These are phyloP conservation scores for Crypturellus undulatus DNA, from an alignment of 2,113 vertebrate genomes.

Conservation along the genomic window DNA sequence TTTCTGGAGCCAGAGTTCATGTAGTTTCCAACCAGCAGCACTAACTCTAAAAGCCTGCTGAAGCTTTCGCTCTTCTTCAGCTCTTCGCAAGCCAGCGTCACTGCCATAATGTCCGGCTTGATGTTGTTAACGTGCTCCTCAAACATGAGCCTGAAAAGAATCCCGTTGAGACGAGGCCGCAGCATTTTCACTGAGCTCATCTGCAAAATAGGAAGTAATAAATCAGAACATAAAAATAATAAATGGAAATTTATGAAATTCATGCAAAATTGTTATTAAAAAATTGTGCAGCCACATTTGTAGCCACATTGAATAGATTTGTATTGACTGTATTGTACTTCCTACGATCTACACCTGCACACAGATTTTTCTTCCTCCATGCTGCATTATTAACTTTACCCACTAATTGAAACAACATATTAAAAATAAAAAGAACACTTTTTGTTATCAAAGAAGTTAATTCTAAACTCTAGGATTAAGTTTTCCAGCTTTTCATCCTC, in stretches of 20 bases:
- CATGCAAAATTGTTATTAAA: fast-evolving
- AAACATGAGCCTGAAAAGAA: constrained; percentile 94
- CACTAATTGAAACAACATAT: neutral
- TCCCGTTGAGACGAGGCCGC: constrained; percentile 88
- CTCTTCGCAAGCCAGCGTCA: constrained; percentile 96
- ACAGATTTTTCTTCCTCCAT: neutral
- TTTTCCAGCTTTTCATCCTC: neutral
- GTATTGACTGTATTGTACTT: neutral
- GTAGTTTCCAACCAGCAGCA: constrained; percentile 95
- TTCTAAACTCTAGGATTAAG: neutral
- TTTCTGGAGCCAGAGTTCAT: constrained; percentile 99
- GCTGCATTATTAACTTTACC: neutral
- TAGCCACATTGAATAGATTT: neutral
- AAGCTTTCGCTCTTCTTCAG: constrained; percentile 96
- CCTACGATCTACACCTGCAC: neutral
- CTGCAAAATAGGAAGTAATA: constrained; percentile 69
- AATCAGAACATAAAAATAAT: neutral
- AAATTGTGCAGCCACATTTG: neutral
- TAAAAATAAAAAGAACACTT: neutral
- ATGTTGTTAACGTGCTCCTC: constrained; percentile 98
- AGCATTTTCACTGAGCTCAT: constrained; percentile 97
- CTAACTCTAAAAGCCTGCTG: constrained; percentile 86
- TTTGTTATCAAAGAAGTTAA: neutral
- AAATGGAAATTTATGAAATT: neutral
- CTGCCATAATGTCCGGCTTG: constrained; percentile 94